phyloP scores from a whole-genome alignment of 2,888 invertebrate species.

The Glaucopsyche alexis region DNA sequence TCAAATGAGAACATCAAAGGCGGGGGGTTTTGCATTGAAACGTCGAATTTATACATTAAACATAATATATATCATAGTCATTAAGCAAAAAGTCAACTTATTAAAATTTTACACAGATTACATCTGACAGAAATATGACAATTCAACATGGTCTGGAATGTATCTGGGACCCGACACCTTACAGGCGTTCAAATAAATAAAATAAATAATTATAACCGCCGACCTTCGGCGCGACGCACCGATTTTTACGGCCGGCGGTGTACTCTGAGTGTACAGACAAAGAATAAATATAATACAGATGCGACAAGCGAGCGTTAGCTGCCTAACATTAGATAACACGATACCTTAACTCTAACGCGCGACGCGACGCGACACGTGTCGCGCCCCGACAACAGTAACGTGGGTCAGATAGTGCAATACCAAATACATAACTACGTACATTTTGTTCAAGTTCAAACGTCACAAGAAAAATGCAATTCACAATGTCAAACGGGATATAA shows the following conservation, averaged over 20 bases:
- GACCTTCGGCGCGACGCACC: background rate
- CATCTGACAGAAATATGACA: conserved; percentile 58
- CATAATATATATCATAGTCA: background rate
- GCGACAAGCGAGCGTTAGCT: conserved; percentile 71
- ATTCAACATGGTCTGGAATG: conserved; percentile 77
- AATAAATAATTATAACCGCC: conserved; percentile 32
- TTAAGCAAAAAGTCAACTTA: conserved; percentile 48
- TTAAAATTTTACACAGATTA: conserved; percentile 67
- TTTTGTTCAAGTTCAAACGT: background rate
- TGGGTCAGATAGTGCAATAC: conserved; percentile 37
- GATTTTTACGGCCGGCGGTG: conserved; percentile 40
- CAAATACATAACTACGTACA: conserved; percentile 22
- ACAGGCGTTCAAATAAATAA: conserved; percentile 63
- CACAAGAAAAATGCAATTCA: background rate
- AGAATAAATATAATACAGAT: conserved; percentile 29
- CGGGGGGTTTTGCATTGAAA: conserved; percentile 40
- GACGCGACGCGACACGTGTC: conserved; percentile 50
- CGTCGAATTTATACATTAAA: conserved; percentile 8
- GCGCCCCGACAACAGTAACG: conserved; percentile 16
- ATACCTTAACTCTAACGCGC: conserved; percentile 70
- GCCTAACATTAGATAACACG: conserved; percentile 76
- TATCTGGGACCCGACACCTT: conserved; percentile 76
- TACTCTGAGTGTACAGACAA: conserved; percentile 28
- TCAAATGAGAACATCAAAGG: conserved; percentile 60
- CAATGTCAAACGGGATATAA: background rate